Evolutionary conservation across 23 tunicate species (phyloP).

Genomic region (Halocynthia roretzi): DNA sequence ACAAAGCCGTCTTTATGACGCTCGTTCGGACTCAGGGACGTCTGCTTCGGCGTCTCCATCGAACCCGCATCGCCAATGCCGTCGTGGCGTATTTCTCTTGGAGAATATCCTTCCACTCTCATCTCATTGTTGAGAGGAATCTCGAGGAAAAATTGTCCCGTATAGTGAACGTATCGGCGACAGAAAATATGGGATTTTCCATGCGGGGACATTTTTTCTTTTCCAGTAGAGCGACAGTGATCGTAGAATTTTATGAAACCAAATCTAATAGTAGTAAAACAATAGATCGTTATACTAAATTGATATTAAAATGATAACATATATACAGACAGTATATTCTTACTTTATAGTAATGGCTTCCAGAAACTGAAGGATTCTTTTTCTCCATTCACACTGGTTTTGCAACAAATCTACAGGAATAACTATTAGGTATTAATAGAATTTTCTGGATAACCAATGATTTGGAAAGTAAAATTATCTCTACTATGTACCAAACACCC

Average conservation of each 20-base stretch:
- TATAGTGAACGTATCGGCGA: slow-evolving; percentile 23
- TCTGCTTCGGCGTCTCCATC: background rate
- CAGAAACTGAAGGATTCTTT: slow-evolving; percentile 44
- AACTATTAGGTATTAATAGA: background rate
- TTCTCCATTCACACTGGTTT: slow-evolving; percentile 25
- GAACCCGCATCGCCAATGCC: background rate
- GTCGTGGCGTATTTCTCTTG: background rate
- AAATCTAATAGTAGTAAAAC: slow-evolving; percentile 5
- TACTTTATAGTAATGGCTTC: slow-evolving; percentile 41
- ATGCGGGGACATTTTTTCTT: background rate
- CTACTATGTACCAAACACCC: too few relatives aligned
- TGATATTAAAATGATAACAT: too few relatives aligned
- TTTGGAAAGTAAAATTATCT: background rate
- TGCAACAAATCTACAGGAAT: slow-evolving; percentile 10
- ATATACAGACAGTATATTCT: background rate
- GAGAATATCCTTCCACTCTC: slow-evolving; percentile 10
- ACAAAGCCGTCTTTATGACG: background rate
- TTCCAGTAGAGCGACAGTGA: too few relatives aligned
- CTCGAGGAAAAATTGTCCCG: slow-evolving; percentile 24
- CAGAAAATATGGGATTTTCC: background rate
- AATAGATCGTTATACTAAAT: background rate
- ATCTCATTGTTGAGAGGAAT: slow-evolving; percentile 21
- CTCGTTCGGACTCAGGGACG: background rate
- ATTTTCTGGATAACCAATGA: background rate
- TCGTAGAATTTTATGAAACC: slow-evolving; percentile 8